These are phyloP conservation scores for Parapsyche elsis DNA, from an alignment of 1,140 invertebrate species.

Conservation along the genomic window DNA sequence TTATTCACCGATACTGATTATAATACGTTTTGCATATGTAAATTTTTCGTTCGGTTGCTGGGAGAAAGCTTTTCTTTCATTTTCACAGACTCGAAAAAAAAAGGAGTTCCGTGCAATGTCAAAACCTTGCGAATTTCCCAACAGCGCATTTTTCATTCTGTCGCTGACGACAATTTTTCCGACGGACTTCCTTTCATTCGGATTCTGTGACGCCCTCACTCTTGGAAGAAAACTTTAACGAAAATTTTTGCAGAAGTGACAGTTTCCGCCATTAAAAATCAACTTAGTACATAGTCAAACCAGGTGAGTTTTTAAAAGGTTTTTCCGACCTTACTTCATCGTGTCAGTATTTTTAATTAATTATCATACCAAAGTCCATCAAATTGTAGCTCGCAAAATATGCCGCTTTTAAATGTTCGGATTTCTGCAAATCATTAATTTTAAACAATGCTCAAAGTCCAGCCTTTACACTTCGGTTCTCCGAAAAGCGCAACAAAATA, in stretches of 20 bases:
- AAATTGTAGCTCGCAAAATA: too few species aligned
- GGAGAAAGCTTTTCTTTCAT: neutral
- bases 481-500: too few species aligned
- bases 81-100: neutral
- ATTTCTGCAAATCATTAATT: too few species aligned
- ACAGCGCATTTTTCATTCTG: slow-evolving; percentile 15
- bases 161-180: slow-evolving; percentile 19
- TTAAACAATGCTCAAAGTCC: too few species aligned
- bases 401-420: too few species aligned
- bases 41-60: neutral
- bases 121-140: neutral
- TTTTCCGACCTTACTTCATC: too few species aligned
- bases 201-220: neutral
- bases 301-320: neutral
- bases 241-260: neutral
- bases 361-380: too few species aligned
- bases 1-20: neutral
- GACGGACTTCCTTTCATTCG: slow-evolving; percentile 3
- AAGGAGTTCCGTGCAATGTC: neutral
- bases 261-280: slow-evolving; percentile 41
- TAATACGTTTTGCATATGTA: neutral
- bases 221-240: slow-evolving; percentile 9
- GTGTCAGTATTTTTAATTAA: too few species aligned
- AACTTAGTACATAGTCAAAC: neutral
- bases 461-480: too few species aligned